These are phyloP conservation scores for Phainopepla nitens DNA, from an alignment of 2,113 vertebrate species.

Conservation along the genomic window DNA sequence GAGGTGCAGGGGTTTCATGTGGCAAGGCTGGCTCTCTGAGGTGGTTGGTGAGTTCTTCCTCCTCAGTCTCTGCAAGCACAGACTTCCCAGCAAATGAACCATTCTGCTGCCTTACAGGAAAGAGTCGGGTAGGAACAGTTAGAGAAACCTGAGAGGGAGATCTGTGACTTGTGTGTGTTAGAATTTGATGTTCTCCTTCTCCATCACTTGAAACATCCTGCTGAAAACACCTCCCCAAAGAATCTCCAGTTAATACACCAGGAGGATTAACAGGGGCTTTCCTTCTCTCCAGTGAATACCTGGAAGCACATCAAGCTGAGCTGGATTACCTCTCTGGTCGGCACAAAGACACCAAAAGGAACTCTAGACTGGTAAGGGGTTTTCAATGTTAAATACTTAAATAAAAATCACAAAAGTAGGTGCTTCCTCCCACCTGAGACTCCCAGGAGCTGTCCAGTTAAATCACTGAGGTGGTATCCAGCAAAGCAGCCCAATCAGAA, in stretches of 20 bases:
- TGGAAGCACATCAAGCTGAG: constrained; percentile 86
- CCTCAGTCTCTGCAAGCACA: background rate
- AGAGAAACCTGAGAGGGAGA: background rate
- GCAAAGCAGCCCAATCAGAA: background rate
- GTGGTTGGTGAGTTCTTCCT: background rate
- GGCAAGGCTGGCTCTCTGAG: background rate
- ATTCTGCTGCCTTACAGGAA: background rate
- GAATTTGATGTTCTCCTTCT: background rate
- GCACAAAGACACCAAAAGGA: constrained; percentile 87
- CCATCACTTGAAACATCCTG: background rate
- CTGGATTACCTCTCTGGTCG: constrained; percentile 86
- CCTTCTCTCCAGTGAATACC: constrained; percentile 78
- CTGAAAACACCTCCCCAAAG: background rate
- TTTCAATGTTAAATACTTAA: background rate
- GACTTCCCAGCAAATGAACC: background rate
- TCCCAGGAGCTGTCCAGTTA: background rate
- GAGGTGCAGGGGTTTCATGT: background rate
- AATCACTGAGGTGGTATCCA: background rate
- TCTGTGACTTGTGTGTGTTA: background rate
- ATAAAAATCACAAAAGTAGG: background rate
- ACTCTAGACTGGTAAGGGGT: constrained; percentile 88
- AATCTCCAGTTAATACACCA: rapidly evolving
- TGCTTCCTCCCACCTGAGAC: background rate
- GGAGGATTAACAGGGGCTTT: background rate
- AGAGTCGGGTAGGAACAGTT: background rate